phyloP scores from a whole-genome alignment of 2,888 invertebrate species.

The Caenorhabditis uteleia region DNA sequence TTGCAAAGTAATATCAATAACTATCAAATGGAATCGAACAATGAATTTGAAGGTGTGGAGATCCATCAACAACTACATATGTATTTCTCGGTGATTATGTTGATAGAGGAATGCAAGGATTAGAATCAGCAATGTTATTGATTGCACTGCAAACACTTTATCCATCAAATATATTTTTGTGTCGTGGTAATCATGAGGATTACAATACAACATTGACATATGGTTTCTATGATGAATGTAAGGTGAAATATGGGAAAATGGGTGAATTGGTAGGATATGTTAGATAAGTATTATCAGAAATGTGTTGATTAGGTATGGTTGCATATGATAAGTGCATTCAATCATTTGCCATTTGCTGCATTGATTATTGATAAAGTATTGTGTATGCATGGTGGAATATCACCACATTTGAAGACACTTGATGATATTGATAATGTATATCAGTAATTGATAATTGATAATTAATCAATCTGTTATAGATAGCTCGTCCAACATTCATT shows the following conservation, averaged over 20 bases:
- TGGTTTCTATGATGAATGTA: constrained; percentile 63
- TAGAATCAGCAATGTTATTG: constrained; percentile 36
- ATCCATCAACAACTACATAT: constrained; percentile 18
- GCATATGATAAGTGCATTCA: constrained; percentile 57
- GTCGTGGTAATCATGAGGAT: constrained; percentile 65
- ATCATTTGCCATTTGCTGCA: constrained; percentile 58
- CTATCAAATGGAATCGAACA: not conserved
- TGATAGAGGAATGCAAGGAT: constrained; percentile 49
- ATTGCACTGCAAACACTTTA: constrained; percentile 47
- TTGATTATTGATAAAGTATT: constrained; percentile 49
- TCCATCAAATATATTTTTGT: constrained; percentile 49
- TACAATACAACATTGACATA: constrained; percentile 59
- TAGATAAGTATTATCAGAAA: not conserved
- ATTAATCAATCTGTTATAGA: constrained; percentile 17
- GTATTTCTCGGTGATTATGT: constrained; percentile 54
- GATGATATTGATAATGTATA: constrained; percentile 44
- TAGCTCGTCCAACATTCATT: constrained; percentile 50
- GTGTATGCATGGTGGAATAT: constrained; percentile 65
- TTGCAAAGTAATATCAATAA: constrained; percentile 45
- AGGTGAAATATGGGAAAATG: constrained; percentile 37
- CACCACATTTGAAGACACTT: constrained; percentile 48
- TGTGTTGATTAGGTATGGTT: constrained; percentile 41
- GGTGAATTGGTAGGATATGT: constrained; percentile 36
- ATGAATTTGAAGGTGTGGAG: constrained; percentile 16
- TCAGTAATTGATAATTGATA: not conserved